Evolutionary conservation across 2,113 vertebrate genomes (phyloP).

Genomic region (Halichoeres trimaculatus): DNA sequence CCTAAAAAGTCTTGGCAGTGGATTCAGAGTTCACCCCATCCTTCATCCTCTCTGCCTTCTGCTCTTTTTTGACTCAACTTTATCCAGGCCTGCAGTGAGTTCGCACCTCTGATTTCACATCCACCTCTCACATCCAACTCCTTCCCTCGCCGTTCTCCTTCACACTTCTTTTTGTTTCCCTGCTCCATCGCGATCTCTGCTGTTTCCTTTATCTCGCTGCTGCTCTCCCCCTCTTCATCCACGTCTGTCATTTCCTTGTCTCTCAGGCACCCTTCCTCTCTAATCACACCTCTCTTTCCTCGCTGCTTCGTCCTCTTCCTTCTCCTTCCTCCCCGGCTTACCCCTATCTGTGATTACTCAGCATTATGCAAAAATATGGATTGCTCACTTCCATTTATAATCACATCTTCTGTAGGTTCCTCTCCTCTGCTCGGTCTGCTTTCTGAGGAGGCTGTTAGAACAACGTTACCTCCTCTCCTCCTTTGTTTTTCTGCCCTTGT

Average conservation of each 20-base stretch:
- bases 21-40: neutral
- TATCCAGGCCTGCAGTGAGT: conserved; percentile 7
- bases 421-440: conserved; percentile 34
- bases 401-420: conserved; percentile 33
- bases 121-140: conserved; percentile 29
- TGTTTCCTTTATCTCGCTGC: neutral
- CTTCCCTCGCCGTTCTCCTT: conserved; percentile 6
- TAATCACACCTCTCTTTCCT: conserved; percentile 2
- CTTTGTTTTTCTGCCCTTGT: conserved; percentile 19
- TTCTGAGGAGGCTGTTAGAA: conserved; percentile 28
- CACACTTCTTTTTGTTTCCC: conserved; percentile 5
- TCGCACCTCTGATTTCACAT: conserved; percentile 35
- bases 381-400: conserved; percentile 43
- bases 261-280: neutral
- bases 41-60: conserved; percentile 6
- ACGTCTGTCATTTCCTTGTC: neutral
- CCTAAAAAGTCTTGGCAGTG: neutral
- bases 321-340: neutral
- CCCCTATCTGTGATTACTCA: conserved; percentile 61
- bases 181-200: neutral
- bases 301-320: conserved; percentile 5
- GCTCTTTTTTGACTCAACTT: neutral
- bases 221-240: neutral
- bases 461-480: neutral
- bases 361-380: conserved; percentile 55